Evolutionary conservation across 2,888 invertebrate genomes (phyloP), one percentile per base, ranked within the genome.

Genomic region (Metellina segmentata): DNA sequence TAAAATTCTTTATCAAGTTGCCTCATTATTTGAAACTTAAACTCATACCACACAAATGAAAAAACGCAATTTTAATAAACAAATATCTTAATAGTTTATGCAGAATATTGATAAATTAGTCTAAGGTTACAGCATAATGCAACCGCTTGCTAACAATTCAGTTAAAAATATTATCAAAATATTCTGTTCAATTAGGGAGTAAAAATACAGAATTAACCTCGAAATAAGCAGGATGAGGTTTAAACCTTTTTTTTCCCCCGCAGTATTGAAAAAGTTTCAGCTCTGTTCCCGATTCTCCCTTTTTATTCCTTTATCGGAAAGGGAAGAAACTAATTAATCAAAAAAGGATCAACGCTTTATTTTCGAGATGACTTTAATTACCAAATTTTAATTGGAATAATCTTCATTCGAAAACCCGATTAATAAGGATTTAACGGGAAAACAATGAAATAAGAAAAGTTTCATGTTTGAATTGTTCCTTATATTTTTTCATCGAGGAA

Each of bases 371-470:
- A 77, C 70, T 75, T 90, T 90, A 90, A 90, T 90, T 90, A 90
- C 79, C 74, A 90, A 86, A 75, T 86, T 86, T 90, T 90, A 82
- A 90, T 90, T 90, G 90, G 85, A 90, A 77, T 86, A 90, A 90
- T 86, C 90, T 75, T 53, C 81, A 90, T 90, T 70, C 71, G 19
- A 85, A 90, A 81, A 51, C 81, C 81, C 53, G 85, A 90, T 90
- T 90, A 86, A 90, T 69, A 77, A 86, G 86, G 85, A 85, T 19
- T 90, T 90, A 90, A 90, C 34, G 53, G 52, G 90, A 75, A 81
- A 85, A 90, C 74, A 90, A 86, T 71, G 69, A 86, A 81, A 81
- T 20, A 53, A 81, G 75, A 77, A 86, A 86, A 78, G 51, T 61
- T 53, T 78, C 51, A 61, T 90, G 81, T 90, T 85, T 48, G 20